Evolutionary conservation across 2,888 invertebrate genomes (phyloP), one percentile per base, ranked within the genome.

Genomic region (Rutpela maculata): DNA sequence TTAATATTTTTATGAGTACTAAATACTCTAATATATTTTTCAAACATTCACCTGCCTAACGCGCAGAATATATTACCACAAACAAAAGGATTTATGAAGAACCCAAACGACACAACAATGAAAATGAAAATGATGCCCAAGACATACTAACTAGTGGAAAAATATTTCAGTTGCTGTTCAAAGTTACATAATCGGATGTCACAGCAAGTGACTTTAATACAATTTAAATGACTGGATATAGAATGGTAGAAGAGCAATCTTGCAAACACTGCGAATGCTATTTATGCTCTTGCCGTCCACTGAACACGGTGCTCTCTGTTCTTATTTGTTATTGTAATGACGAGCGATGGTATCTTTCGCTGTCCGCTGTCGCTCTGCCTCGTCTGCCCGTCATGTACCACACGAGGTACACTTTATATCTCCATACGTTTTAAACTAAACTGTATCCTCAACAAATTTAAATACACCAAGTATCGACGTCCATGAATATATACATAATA

Each of bases 281-380:
- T 88, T 88, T 88, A 88, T 88, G 87, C 86, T 81, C 86, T 86
- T 81, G 84, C 84, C 82, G 84, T 85, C 82, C 81, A 83, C 78
- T 80, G 85, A 86, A 88, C 86, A 88, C 86, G 84, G 86, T 82
- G 84, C 86, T 87, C 86, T 87, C 87, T 88, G 88, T 88, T 87
- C 89, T 89, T 89, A 89, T 89, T 89, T 89, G 89, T 89, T 89
- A 89, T 89, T 89, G 88, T 89, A 89, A 89, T 89, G 89, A 88
- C 87, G 87, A 87, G 85, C 85, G 89, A 89, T 89, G 87, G 83
- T 88, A 88, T 89, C 88, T 82, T 85, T 81, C 85, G 84, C 86
- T 87, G 88, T 87, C 86, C 86, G 86, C 84, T 87, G 88, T 88
- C 88, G 85, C 87, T 87, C 86, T 83, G 84, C 84, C 87, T 87